phyloP scores from a whole-genome alignment of 2,113 vertebrate species.

The Glaucidium brasilianum region DNA sequence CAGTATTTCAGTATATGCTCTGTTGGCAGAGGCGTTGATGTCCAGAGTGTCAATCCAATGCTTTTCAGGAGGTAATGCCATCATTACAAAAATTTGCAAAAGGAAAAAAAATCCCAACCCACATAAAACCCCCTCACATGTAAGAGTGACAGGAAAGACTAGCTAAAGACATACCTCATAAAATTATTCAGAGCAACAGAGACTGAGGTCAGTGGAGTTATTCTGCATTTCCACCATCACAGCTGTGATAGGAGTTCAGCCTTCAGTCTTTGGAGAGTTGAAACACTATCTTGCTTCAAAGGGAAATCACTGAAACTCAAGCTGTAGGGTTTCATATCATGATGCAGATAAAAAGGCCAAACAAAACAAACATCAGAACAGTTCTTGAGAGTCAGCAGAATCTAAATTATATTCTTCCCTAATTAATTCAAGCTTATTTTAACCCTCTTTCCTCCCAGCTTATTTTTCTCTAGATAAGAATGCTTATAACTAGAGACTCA shows the following conservation, averaged over 20 bases:
- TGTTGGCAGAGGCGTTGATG: not conserved
- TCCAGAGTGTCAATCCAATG: not conserved
- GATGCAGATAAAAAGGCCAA: constrained; percentile 12
- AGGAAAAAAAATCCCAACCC: not conserved
- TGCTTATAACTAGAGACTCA: not conserved
- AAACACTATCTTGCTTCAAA: constrained; percentile 23
- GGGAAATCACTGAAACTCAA: not conserved
- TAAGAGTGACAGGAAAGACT: not conserved
- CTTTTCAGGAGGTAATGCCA: not conserved
- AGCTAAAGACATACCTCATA: not conserved
- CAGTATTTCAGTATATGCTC: not conserved
- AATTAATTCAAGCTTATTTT: constrained; percentile 39
- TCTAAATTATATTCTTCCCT: not conserved
- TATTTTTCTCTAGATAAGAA: not conserved
- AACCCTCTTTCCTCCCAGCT: not conserved
- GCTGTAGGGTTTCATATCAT: not conserved
- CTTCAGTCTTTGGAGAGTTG: not conserved
- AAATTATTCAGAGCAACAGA: not conserved
- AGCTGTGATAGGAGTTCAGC: not conserved
- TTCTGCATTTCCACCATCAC: not conserved
- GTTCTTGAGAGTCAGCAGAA: constrained; percentile 43
- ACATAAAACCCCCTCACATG: not conserved
- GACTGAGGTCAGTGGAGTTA: not conserved
- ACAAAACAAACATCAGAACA: constrained; percentile 23
- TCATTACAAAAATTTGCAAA: not conserved